These are phyloP conservation scores for Tiliacea citrago DNA, from an alignment of 2,888 invertebrate genomes.

Conservation along the genomic window DNA sequence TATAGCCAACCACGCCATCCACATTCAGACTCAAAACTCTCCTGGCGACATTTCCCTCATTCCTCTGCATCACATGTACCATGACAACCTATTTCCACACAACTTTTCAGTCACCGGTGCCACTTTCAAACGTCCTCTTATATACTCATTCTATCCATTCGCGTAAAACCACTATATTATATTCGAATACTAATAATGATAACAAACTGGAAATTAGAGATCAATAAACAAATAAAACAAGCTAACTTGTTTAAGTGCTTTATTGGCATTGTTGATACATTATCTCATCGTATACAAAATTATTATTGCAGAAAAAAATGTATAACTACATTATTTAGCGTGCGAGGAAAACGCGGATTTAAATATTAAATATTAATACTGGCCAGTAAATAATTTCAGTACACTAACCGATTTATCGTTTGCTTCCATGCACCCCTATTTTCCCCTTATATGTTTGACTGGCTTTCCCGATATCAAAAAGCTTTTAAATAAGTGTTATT, in stretches of 20 bases:
- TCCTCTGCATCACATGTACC: no score
- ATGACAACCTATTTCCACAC: no score
- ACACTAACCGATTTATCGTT: constrained; percentile 44
- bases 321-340: background rate
- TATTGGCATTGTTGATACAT: no score
- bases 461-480: constrained; percentile 30
- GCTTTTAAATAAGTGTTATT: constrained; percentile 43
- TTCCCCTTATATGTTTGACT: constrained; percentile 34
- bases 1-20: no score
- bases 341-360: no score
- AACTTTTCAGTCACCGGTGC: no score
- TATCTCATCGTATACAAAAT: background rate
- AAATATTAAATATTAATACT: constrained; percentile 41
- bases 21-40: no score
- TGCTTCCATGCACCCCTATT: constrained; percentile 27
- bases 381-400: constrained; percentile 33
- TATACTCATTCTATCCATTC: no score
- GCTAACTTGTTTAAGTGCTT: no score
- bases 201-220: background rate
- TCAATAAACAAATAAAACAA: background rate
- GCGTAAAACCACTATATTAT: no score
- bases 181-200: background rate
- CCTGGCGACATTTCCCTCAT: no score
- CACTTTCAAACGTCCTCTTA: no score
- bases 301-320: background rate